Evolutionary conservation across 2,113 vertebrate genomes (phyloP).

Genomic region (Rhinoderma darwinii): DNA sequence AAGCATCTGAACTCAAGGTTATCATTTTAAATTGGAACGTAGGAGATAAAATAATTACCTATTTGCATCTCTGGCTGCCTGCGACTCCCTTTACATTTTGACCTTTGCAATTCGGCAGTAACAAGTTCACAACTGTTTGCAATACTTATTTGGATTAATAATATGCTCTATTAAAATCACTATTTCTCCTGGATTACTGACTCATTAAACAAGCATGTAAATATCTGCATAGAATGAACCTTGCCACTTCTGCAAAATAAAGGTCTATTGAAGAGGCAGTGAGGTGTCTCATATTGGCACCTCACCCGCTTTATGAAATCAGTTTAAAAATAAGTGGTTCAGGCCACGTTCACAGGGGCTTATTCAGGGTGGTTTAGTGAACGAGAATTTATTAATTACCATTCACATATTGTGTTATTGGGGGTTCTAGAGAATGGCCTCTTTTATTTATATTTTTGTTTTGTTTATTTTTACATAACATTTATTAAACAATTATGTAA

Average conservation of each 20-base stretch:
- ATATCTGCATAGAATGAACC: slow-evolving; percentile 7
- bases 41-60: slow-evolving; percentile 89
- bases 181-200: slow-evolving; percentile 7
- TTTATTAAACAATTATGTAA: too few species aligned
- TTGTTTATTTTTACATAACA: too few species aligned
- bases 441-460: too few species aligned
- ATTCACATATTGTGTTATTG: too few species aligned
- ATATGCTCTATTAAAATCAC: slow-evolving; percentile 36
- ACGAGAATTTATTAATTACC: too few species aligned
- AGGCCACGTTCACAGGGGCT: not conserved
- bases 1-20: slow-evolving; percentile 89
- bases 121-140: slow-evolving; percentile 39
- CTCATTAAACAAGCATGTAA: slow-evolving; percentile 30
- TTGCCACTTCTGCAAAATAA: not conserved
- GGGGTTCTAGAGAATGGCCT: too few species aligned
- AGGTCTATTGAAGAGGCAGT: slow-evolving; percentile 1
- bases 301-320: slow-evolving; percentile 17
- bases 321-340: not conserved
- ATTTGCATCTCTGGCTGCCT: slow-evolving; percentile 82
- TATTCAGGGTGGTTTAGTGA: not conserved
- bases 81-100: slow-evolving; percentile 67
- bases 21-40: slow-evolving; percentile 80
- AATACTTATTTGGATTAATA: slow-evolving; percentile 48
- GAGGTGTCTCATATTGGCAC: slow-evolving; percentile 15
- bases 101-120: slow-evolving; percentile 61